Evolutionary conservation across 2,797 vertebrate genomes (phyloP).

Genomic region (Picus viridis): DNA sequence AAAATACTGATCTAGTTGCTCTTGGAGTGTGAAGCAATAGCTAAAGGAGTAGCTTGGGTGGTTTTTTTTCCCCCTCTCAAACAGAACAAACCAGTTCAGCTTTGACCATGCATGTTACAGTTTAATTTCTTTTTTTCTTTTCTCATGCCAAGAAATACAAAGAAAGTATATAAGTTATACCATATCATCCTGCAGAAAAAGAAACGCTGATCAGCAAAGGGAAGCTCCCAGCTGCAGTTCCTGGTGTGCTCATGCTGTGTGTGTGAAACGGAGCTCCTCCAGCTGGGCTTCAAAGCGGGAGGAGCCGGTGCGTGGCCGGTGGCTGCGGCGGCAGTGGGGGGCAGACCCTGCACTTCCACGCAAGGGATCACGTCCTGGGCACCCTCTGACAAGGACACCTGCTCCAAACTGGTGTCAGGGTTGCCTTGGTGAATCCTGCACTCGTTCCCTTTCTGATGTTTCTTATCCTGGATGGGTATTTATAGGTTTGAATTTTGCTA

Average conservation of each 20-base stretch:
- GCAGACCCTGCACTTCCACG: neutral
- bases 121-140: constrained; percentile 80
- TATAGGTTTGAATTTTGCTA: constrained; percentile 29
- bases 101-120: constrained; percentile 66
- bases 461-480: constrained; percentile 14
- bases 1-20: neutral
- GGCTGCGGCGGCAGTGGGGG: neutral
- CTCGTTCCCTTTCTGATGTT: neutral
- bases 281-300: neutral
- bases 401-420: neutral
- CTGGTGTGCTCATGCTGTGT: neutral
- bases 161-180: constrained; percentile 64
- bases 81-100: constrained; percentile 43
- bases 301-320: neutral
- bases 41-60: neutral
- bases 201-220: constrained; percentile 16
- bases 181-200: constrained; percentile 36
- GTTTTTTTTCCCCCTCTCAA: neutral
- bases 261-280: neutral
- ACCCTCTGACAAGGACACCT: neutral
- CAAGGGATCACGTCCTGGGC: neutral
- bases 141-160: constrained; percentile 82
- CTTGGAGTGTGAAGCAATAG: neutral
- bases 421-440: constrained; percentile 25
- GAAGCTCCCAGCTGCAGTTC: neutral